These are phyloP conservation scores for Pteropus alecto DNA, from an alignment of 2,113 vertebrate genomes.

Conservation along the genomic window DNA sequence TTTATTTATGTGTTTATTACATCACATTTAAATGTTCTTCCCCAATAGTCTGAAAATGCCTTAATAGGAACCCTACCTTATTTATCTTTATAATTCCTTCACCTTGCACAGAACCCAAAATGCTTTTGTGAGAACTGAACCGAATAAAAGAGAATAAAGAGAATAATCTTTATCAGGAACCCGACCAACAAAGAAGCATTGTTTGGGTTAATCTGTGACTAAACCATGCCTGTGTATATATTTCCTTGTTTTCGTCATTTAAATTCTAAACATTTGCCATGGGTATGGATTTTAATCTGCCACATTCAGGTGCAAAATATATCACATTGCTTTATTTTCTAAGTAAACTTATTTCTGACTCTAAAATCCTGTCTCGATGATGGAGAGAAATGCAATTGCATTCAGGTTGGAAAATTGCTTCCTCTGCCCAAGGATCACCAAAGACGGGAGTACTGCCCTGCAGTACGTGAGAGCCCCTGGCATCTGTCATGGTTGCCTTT, in stretches of 20 bases:
- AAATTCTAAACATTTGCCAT: neutral
- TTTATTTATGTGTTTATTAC: neutral
- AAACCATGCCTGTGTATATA: neutral
- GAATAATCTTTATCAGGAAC: neutral
- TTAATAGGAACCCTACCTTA: neutral
- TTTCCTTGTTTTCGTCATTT: neutral
- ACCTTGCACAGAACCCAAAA: neutral
- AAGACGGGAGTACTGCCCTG: neutral
- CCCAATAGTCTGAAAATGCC: neutral
- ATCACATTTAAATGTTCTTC: neutral
- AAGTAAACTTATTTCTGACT: neutral
- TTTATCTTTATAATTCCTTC: neutral
- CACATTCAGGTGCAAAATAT: neutral
- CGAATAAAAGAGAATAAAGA: neutral
- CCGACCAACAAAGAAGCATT: neutral
- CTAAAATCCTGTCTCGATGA: neutral
- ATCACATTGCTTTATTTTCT: neutral
- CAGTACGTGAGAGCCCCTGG: too few species aligned
- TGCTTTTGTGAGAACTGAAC: neutral
- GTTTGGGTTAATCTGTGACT: neutral
- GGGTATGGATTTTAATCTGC: neutral
- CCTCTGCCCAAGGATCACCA: neutral
- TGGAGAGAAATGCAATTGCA: neutral
- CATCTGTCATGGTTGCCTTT: neutral
- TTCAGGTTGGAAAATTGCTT: neutral